A percentile compares a stretch with the other conserved stretches of the same genome.
phyloP scores from a whole-genome alignment of 2,888 invertebrate genomes.

The Acronicta alni region DNA sequence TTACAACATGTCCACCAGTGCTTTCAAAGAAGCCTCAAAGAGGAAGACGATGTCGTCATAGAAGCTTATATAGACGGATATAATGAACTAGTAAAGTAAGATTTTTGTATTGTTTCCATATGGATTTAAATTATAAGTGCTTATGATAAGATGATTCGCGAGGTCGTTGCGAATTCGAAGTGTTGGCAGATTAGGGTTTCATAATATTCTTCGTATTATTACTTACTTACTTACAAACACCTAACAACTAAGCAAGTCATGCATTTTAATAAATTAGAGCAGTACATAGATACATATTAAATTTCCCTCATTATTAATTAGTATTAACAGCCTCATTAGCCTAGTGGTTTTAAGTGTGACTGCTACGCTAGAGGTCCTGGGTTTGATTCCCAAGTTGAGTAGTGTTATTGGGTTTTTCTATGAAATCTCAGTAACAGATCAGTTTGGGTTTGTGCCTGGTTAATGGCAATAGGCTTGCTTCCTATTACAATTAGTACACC shows the following conservation, averaged over 20 bases:
- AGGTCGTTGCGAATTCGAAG: slow-evolving; percentile 21
- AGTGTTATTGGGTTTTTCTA: too few relatives aligned
- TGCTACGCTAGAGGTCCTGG: too few relatives aligned
- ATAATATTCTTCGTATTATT: neutral
- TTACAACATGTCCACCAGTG: slow-evolving; percentile 87
- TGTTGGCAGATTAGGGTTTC: neutral
- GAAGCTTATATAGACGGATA: slow-evolving; percentile 94
- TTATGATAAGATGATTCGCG: slow-evolving; percentile 38
- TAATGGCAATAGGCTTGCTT: too few relatives aligned
- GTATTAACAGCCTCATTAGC: too few relatives aligned
- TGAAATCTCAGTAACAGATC: too few relatives aligned
- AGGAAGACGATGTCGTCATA: slow-evolving; percentile 92
- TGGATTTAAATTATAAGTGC: slow-evolving; percentile 52
- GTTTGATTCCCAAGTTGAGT: too few relatives aligned
- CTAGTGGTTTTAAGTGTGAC: too few relatives aligned
- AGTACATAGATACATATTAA: too few relatives aligned
- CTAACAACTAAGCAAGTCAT: neutral
- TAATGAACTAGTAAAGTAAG: slow-evolving; percentile 95
- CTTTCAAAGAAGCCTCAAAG: slow-evolving; percentile 91
- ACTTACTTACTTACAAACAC: neutral
- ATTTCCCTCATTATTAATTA: too few relatives aligned
- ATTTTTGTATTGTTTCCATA: slow-evolving; percentile 64
- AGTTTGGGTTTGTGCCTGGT: too few relatives aligned
- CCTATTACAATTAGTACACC: too few relatives aligned
- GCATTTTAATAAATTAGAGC: too few relatives aligned